These are phyloP conservation scores for Athetis lepigone DNA, from an alignment of 2,888 invertebrate genomes.

Conservation along the genomic window DNA sequence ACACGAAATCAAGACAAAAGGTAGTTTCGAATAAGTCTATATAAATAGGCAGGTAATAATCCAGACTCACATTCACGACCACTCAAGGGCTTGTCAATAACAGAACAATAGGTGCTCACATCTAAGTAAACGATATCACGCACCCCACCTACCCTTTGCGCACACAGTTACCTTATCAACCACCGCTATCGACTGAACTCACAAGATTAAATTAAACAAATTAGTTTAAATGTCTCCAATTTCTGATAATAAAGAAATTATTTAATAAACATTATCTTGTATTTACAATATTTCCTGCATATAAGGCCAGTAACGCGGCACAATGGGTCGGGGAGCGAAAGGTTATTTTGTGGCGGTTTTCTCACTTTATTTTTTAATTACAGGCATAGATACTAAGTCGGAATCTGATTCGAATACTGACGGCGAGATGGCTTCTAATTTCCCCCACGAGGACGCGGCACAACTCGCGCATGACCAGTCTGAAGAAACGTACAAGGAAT, in stretches of 20 bases:
- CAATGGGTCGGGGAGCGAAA: conserved; percentile 11
- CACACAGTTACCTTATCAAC: background rate
- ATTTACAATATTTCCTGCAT: conserved; percentile 29
- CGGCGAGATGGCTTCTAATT: conserved; percentile 74
- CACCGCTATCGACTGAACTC: conserved; percentile 7
- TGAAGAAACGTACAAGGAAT: conserved; percentile 80
- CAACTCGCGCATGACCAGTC: conserved; percentile 80
- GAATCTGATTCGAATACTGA: conserved; percentile 80
- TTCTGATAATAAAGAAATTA: conserved; percentile 32
- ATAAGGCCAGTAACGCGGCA: conserved; percentile 4
- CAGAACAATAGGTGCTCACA: background rate
- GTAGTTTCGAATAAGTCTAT: too few relatives aligned
- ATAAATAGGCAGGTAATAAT: too few relatives aligned
- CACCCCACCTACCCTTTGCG: background rate
- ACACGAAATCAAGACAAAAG: too few relatives aligned
- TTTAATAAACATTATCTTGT: conserved; percentile 31
- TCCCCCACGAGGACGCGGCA: conserved; percentile 78
- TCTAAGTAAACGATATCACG: background rate
- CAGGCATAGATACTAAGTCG: conserved; percentile 77
- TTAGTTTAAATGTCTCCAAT: conserved; percentile 36
- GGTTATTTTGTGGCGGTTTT: background rate
- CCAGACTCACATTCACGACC: background rate
- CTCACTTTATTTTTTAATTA: conserved; percentile 24
- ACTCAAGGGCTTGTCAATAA: background rate
- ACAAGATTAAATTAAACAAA: conserved; percentile 34